These are phyloP conservation scores for Tetrao urogallus DNA, from an alignment of 2,113 vertebrate genomes.

Conservation along the genomic window DNA sequence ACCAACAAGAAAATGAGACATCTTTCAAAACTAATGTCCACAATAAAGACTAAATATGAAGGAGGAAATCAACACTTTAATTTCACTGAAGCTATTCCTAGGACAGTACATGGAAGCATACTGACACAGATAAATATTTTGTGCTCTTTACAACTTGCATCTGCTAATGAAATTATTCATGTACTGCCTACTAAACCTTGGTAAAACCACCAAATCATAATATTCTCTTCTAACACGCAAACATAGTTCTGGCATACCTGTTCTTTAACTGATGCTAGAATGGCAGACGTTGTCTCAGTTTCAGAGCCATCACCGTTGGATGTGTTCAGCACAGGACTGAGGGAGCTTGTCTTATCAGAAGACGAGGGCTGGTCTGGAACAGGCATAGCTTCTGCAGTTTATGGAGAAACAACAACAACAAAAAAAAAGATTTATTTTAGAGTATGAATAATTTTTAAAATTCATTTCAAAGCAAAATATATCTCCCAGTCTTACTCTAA, in stretches of 20 bases:
- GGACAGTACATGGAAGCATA: background rate
- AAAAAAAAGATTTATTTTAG: background rate
- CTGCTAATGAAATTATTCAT: background rate
- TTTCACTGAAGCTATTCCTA: background rate
- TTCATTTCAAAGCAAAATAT: background rate
- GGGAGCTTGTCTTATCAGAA: constrained; percentile 91
- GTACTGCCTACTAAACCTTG: background rate
- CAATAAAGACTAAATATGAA: background rate
- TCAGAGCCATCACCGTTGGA: constrained; percentile 94
- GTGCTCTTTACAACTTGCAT: background rate
- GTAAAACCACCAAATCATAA: background rate
- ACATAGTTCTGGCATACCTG: constrained; percentile 82
- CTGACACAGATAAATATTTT: background rate
- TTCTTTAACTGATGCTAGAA: constrained; percentile 97
- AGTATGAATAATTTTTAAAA: background rate
- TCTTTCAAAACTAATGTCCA: background rate
- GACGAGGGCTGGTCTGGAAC: constrained; percentile 95
- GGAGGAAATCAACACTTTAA: background rate
- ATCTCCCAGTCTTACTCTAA: background rate
- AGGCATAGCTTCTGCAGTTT: constrained; percentile 89
- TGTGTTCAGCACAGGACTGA: constrained; percentile 89
- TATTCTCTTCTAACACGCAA: background rate
- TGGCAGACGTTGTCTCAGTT: constrained; percentile 94
- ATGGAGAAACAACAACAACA: background rate
- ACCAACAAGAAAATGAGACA: background rate